Evolutionary conservation across 2,113 vertebrate genomes (phyloP).

Genomic region (Menura novaehollandiae): DNA sequence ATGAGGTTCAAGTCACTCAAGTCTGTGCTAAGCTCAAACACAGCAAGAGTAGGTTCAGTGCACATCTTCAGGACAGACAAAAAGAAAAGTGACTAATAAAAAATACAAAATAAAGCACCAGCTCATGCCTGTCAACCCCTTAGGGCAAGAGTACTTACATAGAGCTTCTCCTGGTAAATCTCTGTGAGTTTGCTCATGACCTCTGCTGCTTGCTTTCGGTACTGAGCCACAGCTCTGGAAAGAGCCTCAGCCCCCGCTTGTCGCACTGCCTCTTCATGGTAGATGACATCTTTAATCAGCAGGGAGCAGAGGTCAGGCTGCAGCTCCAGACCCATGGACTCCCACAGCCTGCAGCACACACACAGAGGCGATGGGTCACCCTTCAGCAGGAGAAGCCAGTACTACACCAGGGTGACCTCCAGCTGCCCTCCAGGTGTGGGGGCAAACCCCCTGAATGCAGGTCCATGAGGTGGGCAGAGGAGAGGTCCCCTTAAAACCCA

Average conservation of each 20-base stretch:
- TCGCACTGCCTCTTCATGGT: conserved; percentile 88
- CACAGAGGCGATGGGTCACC: not conserved
- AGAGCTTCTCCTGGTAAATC: conserved; percentile 95
- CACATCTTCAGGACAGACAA: not conserved
- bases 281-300: conserved; percentile 91
- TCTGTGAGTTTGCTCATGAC: conserved; percentile 88
- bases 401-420: not conserved
- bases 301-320: conserved; percentile 89
- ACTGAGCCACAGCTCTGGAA: conserved; percentile 86
- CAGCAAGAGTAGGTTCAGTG: not conserved
- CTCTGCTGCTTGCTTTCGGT: conserved; percentile 80
- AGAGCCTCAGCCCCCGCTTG: conserved; percentile 89
- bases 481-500: not conserved
- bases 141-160: conserved; percentile 75
- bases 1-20: not conserved
- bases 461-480: not conserved
- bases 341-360: conserved; percentile 82
- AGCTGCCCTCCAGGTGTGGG: not conserved
- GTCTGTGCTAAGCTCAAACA: not conserved
- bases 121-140: not conserved
- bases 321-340: conserved; percentile 83
- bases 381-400: not conserved
- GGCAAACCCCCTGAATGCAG: not conserved
- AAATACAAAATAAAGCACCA: not conserved
- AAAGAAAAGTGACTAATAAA: not conserved